Evolutionary conservation across 2,797 vertebrate genomes (phyloP).

Genomic region (Nannoperca obscura): DNA sequence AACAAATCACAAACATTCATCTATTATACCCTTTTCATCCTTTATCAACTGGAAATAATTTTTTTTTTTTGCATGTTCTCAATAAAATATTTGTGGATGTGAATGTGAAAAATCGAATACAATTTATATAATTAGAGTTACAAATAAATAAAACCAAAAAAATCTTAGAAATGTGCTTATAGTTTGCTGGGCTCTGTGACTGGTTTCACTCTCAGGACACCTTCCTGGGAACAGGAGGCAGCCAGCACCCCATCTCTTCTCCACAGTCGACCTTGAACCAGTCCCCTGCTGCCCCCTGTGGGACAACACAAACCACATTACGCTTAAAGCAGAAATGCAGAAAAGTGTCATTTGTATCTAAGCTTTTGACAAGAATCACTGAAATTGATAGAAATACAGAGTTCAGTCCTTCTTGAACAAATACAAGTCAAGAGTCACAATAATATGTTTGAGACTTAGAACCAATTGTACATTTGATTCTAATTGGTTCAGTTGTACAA

Average conservation of each 20-base stretch:
- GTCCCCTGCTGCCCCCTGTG: conserved; percentile 89
- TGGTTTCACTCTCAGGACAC: conserved; percentile 87
- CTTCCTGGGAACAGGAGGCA: conserved; percentile 93
- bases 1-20: not conserved
- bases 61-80: not conserved
- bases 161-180: conserved; percentile 68
- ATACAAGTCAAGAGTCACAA: not conserved
- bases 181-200: conserved; percentile 85
- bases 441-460: not conserved
- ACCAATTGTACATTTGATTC: not conserved
- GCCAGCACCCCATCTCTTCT: conserved; percentile 93
- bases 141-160: not conserved
- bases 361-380: not conserved
- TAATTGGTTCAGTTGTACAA: not conserved
- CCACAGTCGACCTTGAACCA: conserved; percentile 95
- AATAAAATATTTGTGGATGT: not conserved
- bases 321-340: not conserved
- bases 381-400: not conserved
- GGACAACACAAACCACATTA: conserved; percentile 27
- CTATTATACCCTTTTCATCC: not conserved
- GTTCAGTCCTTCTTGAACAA: not conserved
- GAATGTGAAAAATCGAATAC: not conserved
- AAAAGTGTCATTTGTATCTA: not conserved
- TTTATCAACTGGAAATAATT: not conserved
- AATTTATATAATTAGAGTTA: not conserved